Percentiles rank a stretch among this genome's conserved stretches.
These are phyloP conservation scores for Megaceryle alcyon DNA, from an alignment of 2,797 vertebrate species.

Conservation along the genomic window DNA sequence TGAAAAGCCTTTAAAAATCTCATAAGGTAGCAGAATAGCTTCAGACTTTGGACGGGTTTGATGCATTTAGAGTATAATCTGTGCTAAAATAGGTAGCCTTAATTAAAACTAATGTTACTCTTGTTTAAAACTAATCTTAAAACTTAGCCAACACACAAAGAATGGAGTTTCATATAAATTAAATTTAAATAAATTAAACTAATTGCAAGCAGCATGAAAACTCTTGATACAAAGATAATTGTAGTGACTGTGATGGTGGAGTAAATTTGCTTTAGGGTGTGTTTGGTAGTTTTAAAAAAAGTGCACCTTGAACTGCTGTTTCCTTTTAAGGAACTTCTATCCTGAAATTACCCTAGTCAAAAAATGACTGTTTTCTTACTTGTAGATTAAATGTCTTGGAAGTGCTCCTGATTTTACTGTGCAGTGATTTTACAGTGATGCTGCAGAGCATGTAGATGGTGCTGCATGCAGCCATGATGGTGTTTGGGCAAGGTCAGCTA, in stretches of 20 bases:
- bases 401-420: neutral
- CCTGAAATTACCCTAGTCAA: neutral
- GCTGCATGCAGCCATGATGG: neutral
- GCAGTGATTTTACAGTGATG: neutral
- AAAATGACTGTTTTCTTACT: neutral
- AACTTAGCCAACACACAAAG: neutral
- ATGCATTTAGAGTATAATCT: neutral
- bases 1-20: slow-evolving; percentile 43
- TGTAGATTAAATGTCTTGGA: neutral
- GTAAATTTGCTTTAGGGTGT: neutral
- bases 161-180: neutral
- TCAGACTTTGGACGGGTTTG: neutral
- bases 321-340: neutral
- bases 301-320: neutral
- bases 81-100: slow-evolving; percentile 23
- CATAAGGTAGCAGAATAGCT: neutral
- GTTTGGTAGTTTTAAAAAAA: neutral
- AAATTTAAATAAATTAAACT: neutral
- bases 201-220: neutral
- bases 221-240: neutral
- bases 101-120: neutral
- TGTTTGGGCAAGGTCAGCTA: neutral
- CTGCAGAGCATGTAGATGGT: neutral
- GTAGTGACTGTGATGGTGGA: neutral
- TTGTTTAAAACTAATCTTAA: slow-evolving; percentile 13